Conservation (phyloP, 2,113 vertebrate species). For the Fulica atra region DNA sequence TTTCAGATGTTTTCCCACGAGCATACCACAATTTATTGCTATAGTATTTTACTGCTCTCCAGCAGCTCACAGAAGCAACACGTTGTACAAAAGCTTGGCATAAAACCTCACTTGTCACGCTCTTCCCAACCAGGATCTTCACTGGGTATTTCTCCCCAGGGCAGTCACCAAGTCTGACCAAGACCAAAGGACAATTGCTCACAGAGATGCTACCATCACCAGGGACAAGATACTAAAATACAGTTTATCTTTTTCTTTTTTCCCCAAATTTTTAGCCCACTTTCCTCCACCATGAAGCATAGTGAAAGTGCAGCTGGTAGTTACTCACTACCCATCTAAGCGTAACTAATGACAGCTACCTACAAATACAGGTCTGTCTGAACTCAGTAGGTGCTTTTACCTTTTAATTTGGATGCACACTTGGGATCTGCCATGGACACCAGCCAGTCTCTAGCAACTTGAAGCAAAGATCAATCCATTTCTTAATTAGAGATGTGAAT, state of each 20-base stretch:
- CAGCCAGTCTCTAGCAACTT: background rate
- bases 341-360: background rate
- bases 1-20: background rate
- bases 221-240: background rate
- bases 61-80: background rate
- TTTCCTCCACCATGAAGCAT: background rate
- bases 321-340: background rate
- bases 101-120: background rate
- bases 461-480: background rate
- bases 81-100: background rate
- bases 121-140: background rate
- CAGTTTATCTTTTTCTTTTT: background rate
- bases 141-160: background rate
- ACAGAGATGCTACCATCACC: background rate
- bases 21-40: background rate
- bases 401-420: background rate
- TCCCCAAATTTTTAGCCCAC: background rate
- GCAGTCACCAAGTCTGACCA: background rate
- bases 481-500: slow-evolving; percentile 25
- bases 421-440: background rate
- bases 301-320: background rate
- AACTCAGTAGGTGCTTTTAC: background rate
- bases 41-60: background rate
- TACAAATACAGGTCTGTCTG: background rate
- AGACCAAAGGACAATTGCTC: background rate